phyloP scores from a whole-genome alignment of 2,888 invertebrate genomes.

The Cybosia mesomella region DNA sequence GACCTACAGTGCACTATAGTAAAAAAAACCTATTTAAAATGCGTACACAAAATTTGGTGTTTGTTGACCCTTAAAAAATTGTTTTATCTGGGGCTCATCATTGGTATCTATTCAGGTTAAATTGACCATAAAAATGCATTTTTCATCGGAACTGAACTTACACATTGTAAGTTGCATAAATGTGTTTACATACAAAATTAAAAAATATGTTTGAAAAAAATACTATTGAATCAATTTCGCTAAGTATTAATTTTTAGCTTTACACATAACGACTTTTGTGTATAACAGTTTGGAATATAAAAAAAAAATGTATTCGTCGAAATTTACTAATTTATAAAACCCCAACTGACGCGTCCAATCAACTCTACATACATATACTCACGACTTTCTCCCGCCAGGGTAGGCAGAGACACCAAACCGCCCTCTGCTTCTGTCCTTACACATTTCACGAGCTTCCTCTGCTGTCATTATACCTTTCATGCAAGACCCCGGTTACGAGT shows the following conservation, averaged over 20 bases:
- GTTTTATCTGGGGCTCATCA: neutral
- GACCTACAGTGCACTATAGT: neutral
- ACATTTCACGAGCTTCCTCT: no score
- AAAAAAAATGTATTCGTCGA: neutral
- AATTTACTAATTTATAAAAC: slow-evolving; percentile 1
- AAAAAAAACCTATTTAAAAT: neutral
- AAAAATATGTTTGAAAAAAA: neutral
- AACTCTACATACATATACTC: no score
- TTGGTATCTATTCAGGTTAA: no score
- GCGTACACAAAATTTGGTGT: neutral
- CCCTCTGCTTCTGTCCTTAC: no score
- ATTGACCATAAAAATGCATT: no score
- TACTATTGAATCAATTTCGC: slow-evolving; percentile 13
- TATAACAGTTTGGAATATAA: slow-evolving; percentile 3
- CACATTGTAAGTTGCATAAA: no score
- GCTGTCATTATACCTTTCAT: no score
- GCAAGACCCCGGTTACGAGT: no score
- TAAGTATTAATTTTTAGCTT: slow-evolving; percentile 9
- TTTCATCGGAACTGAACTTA: no score
- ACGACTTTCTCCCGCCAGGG: no score
- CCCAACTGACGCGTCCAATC: neutral
- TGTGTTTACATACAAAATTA: no score
- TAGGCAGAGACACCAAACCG: no score
- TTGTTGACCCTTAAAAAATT: neutral
- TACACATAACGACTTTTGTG: slow-evolving; percentile 6